Evolutionary conservation across 2,797 vertebrate species (phyloP), one percentile per base, ranked within the genome.

Genomic region (Rhinoraja longicauda): DNA sequence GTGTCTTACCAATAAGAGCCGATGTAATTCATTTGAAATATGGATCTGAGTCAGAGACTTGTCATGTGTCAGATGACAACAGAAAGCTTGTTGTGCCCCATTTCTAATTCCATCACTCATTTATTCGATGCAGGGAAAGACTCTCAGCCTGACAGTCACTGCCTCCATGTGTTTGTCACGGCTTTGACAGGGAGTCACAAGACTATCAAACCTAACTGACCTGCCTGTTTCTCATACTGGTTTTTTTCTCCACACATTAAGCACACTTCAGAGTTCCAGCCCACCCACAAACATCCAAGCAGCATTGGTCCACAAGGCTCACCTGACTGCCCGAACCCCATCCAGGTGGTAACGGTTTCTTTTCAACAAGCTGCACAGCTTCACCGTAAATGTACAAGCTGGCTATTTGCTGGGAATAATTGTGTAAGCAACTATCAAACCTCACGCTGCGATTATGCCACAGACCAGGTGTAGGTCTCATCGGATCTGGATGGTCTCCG

Each of bases 341-440:
- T 96, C 95, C 96, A 96, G 95, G 94, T 95, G 95, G 0, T 95
- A 96, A 97, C 96, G 21, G 70, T 73, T 70, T 24, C 96, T 95
- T 96, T 95, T 94, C 95, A 95, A 95, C 94, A 94, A 93, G 95
- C 95, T 95, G 96, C 95, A 96, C 96, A 95, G 96, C 95, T 96
- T 95, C 94, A 96, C 96, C 96, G 96, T 95, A 95, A 95, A 95
- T 95, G 96, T 95, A 94, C 95, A 95, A 97, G 95, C 94, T 93
- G 0, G 95, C 96, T 96, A 97, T 96, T 95, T 96, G 96, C 95
- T 95, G 96, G 96, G 96, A 96, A 36, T 19, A 88, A 67, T 36
- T 21, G 59, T 88, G 59, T n/a, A 88, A 64, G 59, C n/a, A 67
- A 88, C 88, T 17, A 88, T 88, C 84, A 36, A 88, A 88, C n/a